These are phyloP conservation scores for Adelosebastes latens DNA, from an alignment of 2,797 vertebrate genomes.

Conservation along the genomic window DNA sequence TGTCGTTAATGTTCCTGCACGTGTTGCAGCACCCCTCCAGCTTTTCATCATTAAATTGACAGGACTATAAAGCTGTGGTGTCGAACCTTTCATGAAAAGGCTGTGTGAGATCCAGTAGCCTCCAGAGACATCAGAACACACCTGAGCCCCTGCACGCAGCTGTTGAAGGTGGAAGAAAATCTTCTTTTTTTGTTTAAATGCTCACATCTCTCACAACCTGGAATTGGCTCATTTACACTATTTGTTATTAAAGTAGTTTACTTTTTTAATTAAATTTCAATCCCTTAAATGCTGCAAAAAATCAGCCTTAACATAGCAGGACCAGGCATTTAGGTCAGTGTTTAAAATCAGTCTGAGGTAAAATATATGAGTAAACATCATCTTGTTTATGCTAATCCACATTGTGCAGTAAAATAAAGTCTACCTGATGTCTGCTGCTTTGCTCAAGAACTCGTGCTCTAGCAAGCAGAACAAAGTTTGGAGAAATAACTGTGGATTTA, in stretches of 20 bases:
- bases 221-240: not conserved
- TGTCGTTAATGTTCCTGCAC: not conserved
- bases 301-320: not conserved
- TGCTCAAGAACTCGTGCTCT: not conserved
- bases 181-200: not conserved
- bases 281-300: not conserved
- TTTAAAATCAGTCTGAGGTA: not conserved
- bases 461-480: conserved; percentile 39
- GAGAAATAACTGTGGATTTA: conserved; percentile 49
- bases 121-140: conserved; percentile 53
- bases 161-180: conserved; percentile 32
- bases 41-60: not conserved
- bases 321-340: not conserved
- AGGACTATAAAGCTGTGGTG: conserved; percentile 22
- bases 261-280: not conserved
- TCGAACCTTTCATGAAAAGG: conserved; percentile 52
- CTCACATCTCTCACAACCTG: not conserved
- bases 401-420: conserved; percentile 21
- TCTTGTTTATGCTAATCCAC: conserved; percentile 1
- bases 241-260: not conserved
- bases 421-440: conserved; percentile 15
- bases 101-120: conserved; percentile 41
- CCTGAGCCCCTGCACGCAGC: conserved; percentile 66
- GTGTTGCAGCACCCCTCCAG: not conserved
- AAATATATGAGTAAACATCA: not conserved